phyloP scores from a whole-genome alignment of 1,140 invertebrate species.

The Trichoplusia ni region DNA sequence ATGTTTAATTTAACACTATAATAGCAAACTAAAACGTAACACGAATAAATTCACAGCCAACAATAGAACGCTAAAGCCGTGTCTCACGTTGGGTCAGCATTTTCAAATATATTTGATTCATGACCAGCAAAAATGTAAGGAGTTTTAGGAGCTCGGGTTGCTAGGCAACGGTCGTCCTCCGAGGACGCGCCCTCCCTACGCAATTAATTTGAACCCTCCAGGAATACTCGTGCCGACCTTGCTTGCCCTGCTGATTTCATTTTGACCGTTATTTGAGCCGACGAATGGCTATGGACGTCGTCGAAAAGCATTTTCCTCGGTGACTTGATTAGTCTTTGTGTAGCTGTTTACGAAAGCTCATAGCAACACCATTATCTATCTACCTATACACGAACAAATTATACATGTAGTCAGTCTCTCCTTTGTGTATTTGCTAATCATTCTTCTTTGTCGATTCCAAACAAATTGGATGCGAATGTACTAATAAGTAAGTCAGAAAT shows the following conservation, averaged over 20 bases:
- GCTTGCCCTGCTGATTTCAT: slow-evolving; percentile 28
- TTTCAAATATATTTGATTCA: neutral
- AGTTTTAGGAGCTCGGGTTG: slow-evolving; percentile 14
- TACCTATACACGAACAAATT: too few species aligned
- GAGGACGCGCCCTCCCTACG: slow-evolving; percentile 21
- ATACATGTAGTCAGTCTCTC: too few species aligned
- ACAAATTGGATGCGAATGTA: too few species aligned
- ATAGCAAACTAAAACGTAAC: too few species aligned
- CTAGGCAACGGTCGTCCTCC: slow-evolving; percentile 29
- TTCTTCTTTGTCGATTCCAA: too few species aligned
- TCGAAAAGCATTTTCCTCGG: neutral
- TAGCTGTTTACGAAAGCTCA: too few species aligned
- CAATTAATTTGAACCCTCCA: slow-evolving; percentile 36
- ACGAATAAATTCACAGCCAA: too few species aligned
- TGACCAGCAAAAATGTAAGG: neutral
- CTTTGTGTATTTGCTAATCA: too few species aligned
- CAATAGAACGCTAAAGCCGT: too few species aligned
- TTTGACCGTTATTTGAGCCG: slow-evolving; percentile 14
- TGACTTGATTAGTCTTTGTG: neutral
- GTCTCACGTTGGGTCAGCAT: neutral
- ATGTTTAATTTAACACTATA: too few species aligned
- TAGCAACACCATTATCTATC: too few species aligned
- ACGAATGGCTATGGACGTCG: neutral
- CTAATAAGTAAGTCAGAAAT: too few species aligned
- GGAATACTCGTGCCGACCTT: slow-evolving; percentile 35